Percentiles rank a stretch among this genome's conserved stretches.
Evolutionary conservation across 30 jellyfish, hydroid and myxozoan genomes (phyloP).

Genomic region (Phacellophora camtschatica): DNA sequence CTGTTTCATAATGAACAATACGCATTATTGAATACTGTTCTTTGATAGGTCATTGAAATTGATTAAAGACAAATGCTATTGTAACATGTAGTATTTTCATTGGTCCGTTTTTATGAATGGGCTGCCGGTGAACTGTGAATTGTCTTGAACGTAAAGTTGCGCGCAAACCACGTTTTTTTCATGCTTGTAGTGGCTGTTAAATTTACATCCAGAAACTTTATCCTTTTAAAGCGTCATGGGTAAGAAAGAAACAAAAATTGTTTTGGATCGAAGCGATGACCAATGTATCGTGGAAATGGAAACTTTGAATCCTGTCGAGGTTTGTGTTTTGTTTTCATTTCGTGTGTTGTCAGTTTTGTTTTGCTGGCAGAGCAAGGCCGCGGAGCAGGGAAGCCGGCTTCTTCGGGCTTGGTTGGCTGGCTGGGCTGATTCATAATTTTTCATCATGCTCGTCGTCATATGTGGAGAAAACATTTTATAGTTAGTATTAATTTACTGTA

Average conservation of each 20-base stretch:
- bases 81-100: background rate
- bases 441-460: no score
- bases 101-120: slow-evolving; percentile 34
- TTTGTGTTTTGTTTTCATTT: no score
- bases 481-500: no score
- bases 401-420: no score
- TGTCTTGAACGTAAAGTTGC: background rate
- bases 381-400: no score
- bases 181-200: background rate
- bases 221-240: slow-evolving; percentile 23
- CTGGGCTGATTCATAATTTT: no score
- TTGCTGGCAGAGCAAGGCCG: no score
- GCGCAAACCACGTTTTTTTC: slow-evolving; percentile 31
- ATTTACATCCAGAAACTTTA: background rate
- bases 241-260: slow-evolving; percentile 68
- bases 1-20: background rate
- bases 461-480: no score
- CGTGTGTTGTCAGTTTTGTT: no score
- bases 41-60: background rate
- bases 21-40: background rate
- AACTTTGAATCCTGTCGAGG: slow-evolving; percentile 67
- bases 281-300: slow-evolving; percentile 69
- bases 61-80: background rate
- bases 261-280: slow-evolving; percentile 58
- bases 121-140: background rate